A percentile compares a stretch with the other conserved stretches of the same genome.
Evolutionary conservation across 2,113 vertebrate genomes (phyloP).

Genomic region (Nerophis lumbriciformis): DNA sequence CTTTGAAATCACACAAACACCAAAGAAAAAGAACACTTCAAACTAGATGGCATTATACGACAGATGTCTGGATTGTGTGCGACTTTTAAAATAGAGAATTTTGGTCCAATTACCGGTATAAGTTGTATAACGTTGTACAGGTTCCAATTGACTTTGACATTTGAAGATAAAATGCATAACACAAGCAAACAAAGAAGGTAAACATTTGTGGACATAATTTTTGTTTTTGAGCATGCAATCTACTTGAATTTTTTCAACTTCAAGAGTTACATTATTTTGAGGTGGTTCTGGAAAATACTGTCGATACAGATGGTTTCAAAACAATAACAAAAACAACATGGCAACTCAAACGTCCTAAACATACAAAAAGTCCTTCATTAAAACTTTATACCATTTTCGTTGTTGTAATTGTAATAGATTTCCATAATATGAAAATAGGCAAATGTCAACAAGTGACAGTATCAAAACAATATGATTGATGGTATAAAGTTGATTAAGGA

Average conservation of each 20-base stretch:
- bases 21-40: too few relatives aligned
- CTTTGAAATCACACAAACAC: too few relatives aligned
- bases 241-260: constrained; percentile 15
- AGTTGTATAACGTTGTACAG: too few relatives aligned
- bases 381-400: constrained; percentile 31
- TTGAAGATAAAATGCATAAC: too few relatives aligned
- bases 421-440: neutral
- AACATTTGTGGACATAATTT: too few relatives aligned
- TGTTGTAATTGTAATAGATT: neutral
- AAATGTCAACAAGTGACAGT: constrained; percentile 1
- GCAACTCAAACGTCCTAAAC: constrained; percentile 15
- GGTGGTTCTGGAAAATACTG: too few relatives aligned
- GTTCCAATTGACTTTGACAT: too few relatives aligned
- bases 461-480: constrained; percentile 15
- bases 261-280: neutral
- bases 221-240: neutral
- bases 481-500: constrained; percentile 47
- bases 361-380: constrained; percentile 12
- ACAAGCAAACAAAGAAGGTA: too few relatives aligned
- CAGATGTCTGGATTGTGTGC: too few relatives aligned
- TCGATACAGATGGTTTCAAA: neutral
- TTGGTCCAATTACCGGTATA: too few relatives aligned
- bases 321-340: constrained; percentile 13
- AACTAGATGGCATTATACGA: too few relatives aligned
- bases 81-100: too few relatives aligned